Conservation (phyloP, 1,140 invertebrate species). For the Eupristina koningsbergeri region DNA sequence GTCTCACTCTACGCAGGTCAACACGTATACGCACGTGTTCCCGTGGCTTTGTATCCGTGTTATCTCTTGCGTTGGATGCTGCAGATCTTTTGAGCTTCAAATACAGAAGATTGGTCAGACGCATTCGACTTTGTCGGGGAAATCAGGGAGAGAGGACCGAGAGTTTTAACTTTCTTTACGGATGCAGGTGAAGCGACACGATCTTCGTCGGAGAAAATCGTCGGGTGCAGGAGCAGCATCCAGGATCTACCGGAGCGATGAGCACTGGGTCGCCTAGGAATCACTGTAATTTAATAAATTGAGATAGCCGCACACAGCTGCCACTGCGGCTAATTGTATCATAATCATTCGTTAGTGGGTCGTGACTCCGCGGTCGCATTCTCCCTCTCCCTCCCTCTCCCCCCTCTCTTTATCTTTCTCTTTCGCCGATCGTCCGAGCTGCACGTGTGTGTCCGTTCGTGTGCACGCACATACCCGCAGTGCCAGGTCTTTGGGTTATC, state of each 20-base stretch:
- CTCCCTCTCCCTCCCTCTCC: too few species aligned
- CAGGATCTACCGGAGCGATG: conserved; percentile 61
- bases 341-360: conserved; percentile 74
- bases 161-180: conserved; percentile 25
- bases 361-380: conserved; percentile 70
- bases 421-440: background rate
- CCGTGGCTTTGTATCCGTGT: too few species aligned
- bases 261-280: conserved; percentile 57
- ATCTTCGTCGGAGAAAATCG: too few species aligned
- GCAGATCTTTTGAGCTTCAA: background rate
- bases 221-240: too few species aligned
- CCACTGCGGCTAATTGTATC: conserved; percentile 71
- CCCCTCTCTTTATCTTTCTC: conserved; percentile 17
- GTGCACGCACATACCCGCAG: background rate
- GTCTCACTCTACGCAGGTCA: too few species aligned
- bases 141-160: too few species aligned
- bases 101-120: background rate
- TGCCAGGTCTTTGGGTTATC: too few species aligned
- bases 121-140: too few species aligned
- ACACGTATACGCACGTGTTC: too few species aligned
- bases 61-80: too few species aligned
- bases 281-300: conserved; percentile 74
- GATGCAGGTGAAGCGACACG: conserved; percentile 29
- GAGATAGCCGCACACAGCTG: conserved; percentile 56
- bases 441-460: background rate